These are phyloP conservation scores for Itoplectis maculator DNA, from an alignment of 2,888 invertebrate species.

Conservation along the genomic window DNA sequence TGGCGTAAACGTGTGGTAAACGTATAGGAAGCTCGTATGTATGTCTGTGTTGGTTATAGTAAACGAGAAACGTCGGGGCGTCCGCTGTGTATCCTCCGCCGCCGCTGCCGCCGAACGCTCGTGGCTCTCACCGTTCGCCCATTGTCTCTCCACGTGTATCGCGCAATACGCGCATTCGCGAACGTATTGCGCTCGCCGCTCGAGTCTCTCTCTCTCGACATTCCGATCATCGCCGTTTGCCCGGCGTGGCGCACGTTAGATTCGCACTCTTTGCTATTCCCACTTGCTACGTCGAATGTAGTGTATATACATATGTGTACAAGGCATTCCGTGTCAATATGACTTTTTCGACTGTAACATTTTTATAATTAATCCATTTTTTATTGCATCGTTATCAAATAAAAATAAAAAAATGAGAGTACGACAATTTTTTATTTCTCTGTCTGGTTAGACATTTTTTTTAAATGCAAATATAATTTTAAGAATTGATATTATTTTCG, in stretches of 20 bases:
- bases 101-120: not conserved
- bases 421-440: too few species aligned
- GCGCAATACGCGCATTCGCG: slow-evolving; percentile 19
- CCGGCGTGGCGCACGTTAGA: slow-evolving; percentile 48
- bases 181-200: slow-evolving; percentile 48
- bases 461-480: not conserved
- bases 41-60: too few species aligned
- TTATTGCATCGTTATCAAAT: too few species aligned
- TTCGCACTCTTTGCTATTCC: slow-evolving; percentile 57
- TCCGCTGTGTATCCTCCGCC: slow-evolving; percentile 26
- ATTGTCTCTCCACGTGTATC: slow-evolving; percentile 54
- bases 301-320: not conserved
- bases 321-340: too few species aligned
- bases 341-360: too few species aligned
- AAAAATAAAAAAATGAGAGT: too few species aligned
- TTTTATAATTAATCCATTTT: too few species aligned
- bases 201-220: slow-evolving; percentile 57
- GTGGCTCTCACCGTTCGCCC: slow-evolving; percentile 22
- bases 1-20: too few species aligned
- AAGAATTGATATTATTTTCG: not conserved
- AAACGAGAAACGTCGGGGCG: slow-evolving; percentile 34
- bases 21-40: too few species aligned
- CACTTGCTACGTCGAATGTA: not conserved
- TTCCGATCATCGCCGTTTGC: slow-evolving; percentile 65
- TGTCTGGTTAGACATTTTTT: not conserved